phyloP scores from a whole-genome alignment of 2,113 vertebrate species.

The Regulus satrapa region DNA sequence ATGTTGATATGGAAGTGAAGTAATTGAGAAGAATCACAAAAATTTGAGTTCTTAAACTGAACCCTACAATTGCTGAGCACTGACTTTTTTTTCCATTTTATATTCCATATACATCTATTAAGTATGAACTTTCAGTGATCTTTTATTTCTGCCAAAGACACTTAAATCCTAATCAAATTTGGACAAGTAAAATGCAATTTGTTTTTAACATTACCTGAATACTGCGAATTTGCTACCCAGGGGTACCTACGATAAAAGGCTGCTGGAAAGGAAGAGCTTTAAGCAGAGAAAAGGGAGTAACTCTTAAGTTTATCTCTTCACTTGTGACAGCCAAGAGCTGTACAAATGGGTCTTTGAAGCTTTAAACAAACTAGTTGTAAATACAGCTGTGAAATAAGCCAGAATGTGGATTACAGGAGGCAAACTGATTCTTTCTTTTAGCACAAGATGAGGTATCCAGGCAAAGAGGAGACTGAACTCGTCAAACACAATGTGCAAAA shows the following conservation, averaged over 20 bases:
- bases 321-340: background rate
- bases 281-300: background rate
- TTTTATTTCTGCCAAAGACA: background rate
- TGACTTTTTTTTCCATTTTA: background rate
- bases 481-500: background rate
- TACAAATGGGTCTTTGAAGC: background rate
- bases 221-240: background rate
- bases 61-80: background rate
- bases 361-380: slow-evolving; percentile 30
- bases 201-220: background rate
- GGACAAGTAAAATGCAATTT: background rate
- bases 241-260: background rate
- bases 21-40: background rate
- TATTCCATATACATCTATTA: background rate
- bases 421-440: background rate
- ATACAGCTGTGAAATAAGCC: slow-evolving; percentile 17
- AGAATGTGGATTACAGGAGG: background rate
- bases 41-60: background rate
- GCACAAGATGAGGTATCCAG: background rate
- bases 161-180: background rate
- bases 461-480: background rate
- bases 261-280: background rate
- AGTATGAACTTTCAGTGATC: background rate
- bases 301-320: background rate
- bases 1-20: background rate